Evolutionary conservation across 2,797 vertebrate genomes (phyloP), one percentile per base, ranked within the genome.

Genomic region (Neosilurus mollespiculum): DNA sequence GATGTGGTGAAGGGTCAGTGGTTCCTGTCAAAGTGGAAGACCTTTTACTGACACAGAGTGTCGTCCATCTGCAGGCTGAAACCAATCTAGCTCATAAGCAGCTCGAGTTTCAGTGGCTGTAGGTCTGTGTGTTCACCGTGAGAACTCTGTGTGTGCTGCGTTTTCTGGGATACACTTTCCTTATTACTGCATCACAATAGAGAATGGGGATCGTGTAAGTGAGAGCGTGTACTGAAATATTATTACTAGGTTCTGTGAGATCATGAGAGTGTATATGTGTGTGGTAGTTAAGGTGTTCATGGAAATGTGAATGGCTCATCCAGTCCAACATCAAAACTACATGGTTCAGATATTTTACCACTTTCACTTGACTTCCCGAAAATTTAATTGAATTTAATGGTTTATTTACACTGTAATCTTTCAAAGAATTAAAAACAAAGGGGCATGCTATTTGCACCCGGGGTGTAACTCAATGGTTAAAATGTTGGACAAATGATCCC

Each of bases 1-100:
- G 77, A 87, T 89, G 80, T 88, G 91, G 91, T 92, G 86, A 94
- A 88, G 90, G 94, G 93, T 93, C 90, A 90, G 20, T 34, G 78
- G 64, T 79, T 79, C 86, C 88, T 86, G 87, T 67, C 85, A 81
- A 72, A 78, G 66, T 83, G 73, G 80, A 84, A 54, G 87, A 73
- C 51, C 66, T 75, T 87, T 69, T 83, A 88, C 89, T 88, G 89
- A 90, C 81, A 83, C 83, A 88, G 81, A 83, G 84, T 78, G 86
- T 80, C 72, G 79, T 91, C 92, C 91, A 92, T 92, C 92, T 93
- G 93, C 85, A 89, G 76, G 56, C 84, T 87, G 89, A 89, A 91
- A 87, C 90, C 83, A 89, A 89, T 90, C 87, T 82, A 71, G 79
- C 84, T 56, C 76, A 58, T 14, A 20, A 86, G 84, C 80, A 83